These are phyloP conservation scores for Drosophila ustulata DNA, from an alignment of 2,888 invertebrate genomes.

Conservation along the genomic window DNA sequence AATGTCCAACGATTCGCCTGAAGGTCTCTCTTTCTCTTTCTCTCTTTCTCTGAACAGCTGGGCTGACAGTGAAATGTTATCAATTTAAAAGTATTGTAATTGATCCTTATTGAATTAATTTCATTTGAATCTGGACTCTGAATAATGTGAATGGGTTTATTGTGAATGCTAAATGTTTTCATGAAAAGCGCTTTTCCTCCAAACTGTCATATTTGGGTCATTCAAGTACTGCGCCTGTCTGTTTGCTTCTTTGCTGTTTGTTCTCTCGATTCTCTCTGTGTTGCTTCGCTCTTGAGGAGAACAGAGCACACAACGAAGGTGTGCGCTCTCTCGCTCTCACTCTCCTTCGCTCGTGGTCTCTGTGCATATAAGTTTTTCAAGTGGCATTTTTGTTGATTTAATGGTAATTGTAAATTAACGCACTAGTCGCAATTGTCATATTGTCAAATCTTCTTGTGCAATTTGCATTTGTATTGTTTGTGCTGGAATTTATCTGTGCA, in stretches of 20 bases:
- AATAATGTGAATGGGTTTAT: background rate
- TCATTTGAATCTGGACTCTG: background rate
- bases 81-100: background rate
- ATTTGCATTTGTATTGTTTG: slow-evolving; percentile 63
- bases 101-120: no score
- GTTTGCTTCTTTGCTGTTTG: slow-evolving; percentile 53
- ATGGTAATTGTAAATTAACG: slow-evolving; percentile 60
- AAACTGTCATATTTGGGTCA: slow-evolving; percentile 62
- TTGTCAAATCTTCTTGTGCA: slow-evolving; percentile 53
- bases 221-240: slow-evolving; percentile 61
- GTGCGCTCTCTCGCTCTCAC: slow-evolving; percentile 33
- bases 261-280: slow-evolving; percentile 46
- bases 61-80: background rate
- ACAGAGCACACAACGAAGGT: slow-evolving; percentile 17
- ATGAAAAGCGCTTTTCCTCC: slow-evolving; percentile 38
- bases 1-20: slow-evolving; percentile 57
- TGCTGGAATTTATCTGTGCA: slow-evolving; percentile 44
- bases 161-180: slow-evolving; percentile 34
- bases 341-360: slow-evolving; percentile 15
- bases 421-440: slow-evolving; percentile 57
- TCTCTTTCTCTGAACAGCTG: slow-evolving; percentile 43
- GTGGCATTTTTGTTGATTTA: slow-evolving; percentile 51
- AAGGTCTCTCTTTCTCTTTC: slow-evolving; percentile 52
- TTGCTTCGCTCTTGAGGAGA: slow-evolving; percentile 41
- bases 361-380: slow-evolving; percentile 55